Percentiles rank a stretch among this genome's conserved stretches.
These are phyloP conservation scores for Caenorhabditis inopinata DNA, from an alignment of 1,140 invertebrate species.

Conservation along the genomic window DNA sequence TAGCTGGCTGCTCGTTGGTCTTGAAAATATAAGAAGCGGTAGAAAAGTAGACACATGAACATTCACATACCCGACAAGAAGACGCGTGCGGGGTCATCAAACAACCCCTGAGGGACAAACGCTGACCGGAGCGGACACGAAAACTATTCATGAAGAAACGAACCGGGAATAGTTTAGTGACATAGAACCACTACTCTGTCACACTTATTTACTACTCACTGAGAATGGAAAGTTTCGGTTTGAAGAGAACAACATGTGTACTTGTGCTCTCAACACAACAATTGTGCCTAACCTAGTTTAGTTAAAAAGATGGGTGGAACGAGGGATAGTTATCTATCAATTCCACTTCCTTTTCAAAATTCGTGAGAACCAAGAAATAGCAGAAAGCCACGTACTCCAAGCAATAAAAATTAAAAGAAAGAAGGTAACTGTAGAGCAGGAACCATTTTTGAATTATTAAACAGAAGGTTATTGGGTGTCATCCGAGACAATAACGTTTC, in stretches of 20 bases:
- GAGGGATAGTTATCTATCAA: not conserved
- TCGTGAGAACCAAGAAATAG: not conserved
- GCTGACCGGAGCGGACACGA: not conserved
- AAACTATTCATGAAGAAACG: conserved; percentile 16
- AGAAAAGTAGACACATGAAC: conserved; percentile 5
- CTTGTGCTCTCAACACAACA: not conserved
- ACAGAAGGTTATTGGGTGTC: too few species aligned
- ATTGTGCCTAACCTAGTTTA: conserved; percentile 18
- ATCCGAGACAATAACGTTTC: too few species aligned
- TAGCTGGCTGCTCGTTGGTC: not conserved
- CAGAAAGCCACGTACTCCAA: not conserved
- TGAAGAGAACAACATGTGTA: conserved; percentile 17
- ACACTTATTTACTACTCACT: conserved; percentile 30
- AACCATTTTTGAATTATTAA: too few species aligned
- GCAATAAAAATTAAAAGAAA: too few species aligned
- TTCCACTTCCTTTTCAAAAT: not conserved
- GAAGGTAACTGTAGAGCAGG: too few species aligned
- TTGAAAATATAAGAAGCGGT: not conserved
- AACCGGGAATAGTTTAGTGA: conserved; percentile 23
- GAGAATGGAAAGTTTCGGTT: not conserved
- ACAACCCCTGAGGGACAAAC: conserved; percentile 5
- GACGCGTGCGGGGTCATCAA: not conserved
- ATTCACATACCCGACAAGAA: not conserved
- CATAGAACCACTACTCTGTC: conserved; percentile 23
- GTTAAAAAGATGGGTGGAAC: not conserved